Evolutionary conservation across 2,113 vertebrate species (phyloP).

Genomic region (Orthonyx spaldingii): DNA sequence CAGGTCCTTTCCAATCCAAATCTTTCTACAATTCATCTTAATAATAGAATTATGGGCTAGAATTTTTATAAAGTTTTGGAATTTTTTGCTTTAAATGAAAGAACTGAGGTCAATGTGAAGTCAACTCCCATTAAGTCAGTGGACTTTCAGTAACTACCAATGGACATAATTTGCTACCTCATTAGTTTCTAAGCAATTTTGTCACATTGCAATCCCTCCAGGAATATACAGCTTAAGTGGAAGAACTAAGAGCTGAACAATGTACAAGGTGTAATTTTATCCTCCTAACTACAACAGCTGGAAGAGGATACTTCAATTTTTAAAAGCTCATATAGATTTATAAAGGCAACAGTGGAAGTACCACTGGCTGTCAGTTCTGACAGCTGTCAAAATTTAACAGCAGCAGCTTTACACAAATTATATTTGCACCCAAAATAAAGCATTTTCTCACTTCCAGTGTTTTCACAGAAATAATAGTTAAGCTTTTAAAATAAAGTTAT

Average conservation of each 20-base stretch:
- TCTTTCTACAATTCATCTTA: neutral
- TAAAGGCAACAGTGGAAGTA: neutral
- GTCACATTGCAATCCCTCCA: neutral
- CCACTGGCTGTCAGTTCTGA: neutral
- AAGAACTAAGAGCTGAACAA: neutral
- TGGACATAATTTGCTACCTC: neutral
- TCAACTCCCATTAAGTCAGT: neutral
- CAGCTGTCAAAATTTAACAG: neutral
- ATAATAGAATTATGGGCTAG: neutral
- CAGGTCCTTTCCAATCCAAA: neutral
- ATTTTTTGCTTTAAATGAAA: neutral
- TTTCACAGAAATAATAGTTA: neutral
- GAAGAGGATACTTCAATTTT: neutral
- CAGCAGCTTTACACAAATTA: neutral
- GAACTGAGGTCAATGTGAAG: neutral
- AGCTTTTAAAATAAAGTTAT: neutral
- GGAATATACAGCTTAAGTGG: neutral
- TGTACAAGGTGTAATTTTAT: neutral
- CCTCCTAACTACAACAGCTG: neutral
- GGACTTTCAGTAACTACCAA: neutral
- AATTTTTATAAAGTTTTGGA: neutral
- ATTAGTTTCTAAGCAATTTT: neutral
- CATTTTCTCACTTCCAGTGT: neutral
- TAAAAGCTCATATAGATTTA: neutral
- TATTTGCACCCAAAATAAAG: neutral